Percentiles rank a stretch among this genome's conserved stretches.
These are phyloP conservation scores for Myiozetetes cayanensis DNA, from an alignment of 2,113 vertebrate species.

Conservation along the genomic window DNA sequence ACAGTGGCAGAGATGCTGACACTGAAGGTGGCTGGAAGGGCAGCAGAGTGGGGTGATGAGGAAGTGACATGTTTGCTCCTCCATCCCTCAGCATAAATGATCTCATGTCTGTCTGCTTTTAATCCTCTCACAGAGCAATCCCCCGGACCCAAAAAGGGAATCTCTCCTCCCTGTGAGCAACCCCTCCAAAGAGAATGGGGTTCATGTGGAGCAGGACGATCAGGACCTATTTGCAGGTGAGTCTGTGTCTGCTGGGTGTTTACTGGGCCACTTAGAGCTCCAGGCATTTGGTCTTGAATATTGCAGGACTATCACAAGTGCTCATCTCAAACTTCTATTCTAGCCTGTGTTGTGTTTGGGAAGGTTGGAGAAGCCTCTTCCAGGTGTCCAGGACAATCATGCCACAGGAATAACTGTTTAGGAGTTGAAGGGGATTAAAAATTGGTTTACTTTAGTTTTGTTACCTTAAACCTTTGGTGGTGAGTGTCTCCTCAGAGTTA, in stretches of 20 bases:
- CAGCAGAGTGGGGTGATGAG: neutral
- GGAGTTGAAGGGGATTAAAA: neutral
- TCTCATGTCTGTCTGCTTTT: neutral
- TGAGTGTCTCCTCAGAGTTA: neutral
- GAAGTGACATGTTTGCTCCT: neutral
- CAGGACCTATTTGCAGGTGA: conserved; percentile 90
- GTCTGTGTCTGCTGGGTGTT: neutral
- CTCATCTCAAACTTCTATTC: neutral
- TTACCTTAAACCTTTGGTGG: neutral
- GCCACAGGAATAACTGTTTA: neutral
- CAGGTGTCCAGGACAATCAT: neutral
- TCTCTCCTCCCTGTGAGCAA: conserved; percentile 48
- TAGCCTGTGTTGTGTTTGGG: neutral
- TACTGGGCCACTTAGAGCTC: neutral
- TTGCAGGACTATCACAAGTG: neutral
- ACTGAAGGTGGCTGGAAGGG: neutral
- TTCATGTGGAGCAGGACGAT: conserved; percentile 84
- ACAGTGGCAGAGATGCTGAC: accelerated
- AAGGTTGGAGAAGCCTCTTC: neutral
- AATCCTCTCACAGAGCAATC: conserved; percentile 59
- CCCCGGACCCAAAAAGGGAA: conserved; percentile 21
- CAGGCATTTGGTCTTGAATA: neutral
- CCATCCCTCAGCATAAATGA: neutral
- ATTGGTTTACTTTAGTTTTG: neutral
- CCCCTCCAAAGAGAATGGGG: conserved; percentile 83